Base-by-base conservation (phyloP, 2,113 vertebrate species). In the Galemys pyrenaicus region DNA sequence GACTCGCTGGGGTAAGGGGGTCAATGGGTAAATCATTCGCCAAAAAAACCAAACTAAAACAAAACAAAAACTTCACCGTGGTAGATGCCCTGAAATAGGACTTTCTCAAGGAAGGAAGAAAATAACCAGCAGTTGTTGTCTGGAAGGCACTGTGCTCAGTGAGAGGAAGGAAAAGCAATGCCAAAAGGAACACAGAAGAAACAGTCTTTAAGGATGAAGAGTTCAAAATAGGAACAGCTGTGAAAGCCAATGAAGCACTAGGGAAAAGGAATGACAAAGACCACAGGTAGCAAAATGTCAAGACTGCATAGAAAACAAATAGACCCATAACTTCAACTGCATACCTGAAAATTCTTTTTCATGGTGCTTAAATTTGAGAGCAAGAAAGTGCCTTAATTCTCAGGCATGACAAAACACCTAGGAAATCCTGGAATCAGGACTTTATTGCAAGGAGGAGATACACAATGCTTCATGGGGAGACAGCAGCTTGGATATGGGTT, bases 101-200 rank as follows among this genome's bases (percentile, higher is more conserved):
- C 35, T 96, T 92, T 89, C 71, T 77, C 26, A 88, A 91, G 65
- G 65, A 94, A 94, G 87, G 81, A 85, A 91, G 77, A 70, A 90
- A 81, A 79, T 24, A 54, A 73, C 32, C 49, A 82, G 73, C 41
- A 70, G 49, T 49, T 41, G 24, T 68, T 78, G 10, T 79, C 77
- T 49, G 54, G 68, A 28, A 49, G 39, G 67, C 8, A 0, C 26
- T 65, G 46, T 79, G 65, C 54, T 75, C 39, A 44, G 17, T 10
- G 3, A 89, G 44, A 79, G 56, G 51, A 82, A 94, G 49, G 67
- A 58, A 93, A 79, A 68, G 49, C 11, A 46, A 20, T 19, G 10
- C 75, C 56, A 22, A 49, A 71, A 64, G 37, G 19, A 87, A 68
- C 10, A 19, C 4, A 15, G 26, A 86, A 51, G 20, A 44, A 49